Evolutionary conservation across 1,140 invertebrate genomes (phyloP), one percentile per base, ranked within the genome.

Genomic region (Nephila pilipes): DNA sequence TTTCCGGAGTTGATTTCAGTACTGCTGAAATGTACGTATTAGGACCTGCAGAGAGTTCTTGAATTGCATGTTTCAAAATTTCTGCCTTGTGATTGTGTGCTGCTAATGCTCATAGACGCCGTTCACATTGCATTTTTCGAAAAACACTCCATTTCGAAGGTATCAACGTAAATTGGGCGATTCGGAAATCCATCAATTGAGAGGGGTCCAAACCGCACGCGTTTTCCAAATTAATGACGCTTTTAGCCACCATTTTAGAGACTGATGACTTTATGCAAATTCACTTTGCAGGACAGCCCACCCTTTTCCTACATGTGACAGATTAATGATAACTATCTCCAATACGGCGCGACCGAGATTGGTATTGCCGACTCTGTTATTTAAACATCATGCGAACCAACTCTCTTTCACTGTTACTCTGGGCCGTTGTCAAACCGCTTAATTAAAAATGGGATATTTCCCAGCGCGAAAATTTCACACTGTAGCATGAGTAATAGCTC

Each of bases 321-420:
- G 87, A 88, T 88, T 88, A 69, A 88, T 88, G 87, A 88, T 88
- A 88, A 88, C 87, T 69, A 88, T 88, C 87, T 88, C 87, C 87
- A 75, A 88, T 88, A 88, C 87, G 36, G 87, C 58, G 57, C 25
- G 25, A 38, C 85, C 25, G 32, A 87, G 57, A 87, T 87, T 87
- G 87, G 60, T 63, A 69, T 60, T 88, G 87, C 87, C 58, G 60
- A 69, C 87, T 69, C 32, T 88, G 87, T 88, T 88, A 88, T 88
- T 88, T 88, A 69, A 69, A 63, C 87, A 87, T 87, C 85, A 87
- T 20, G 16, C 22, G 80, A 38, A 54, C 46, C 36, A 46, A 60
- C 85, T 58, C 57, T 29, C 87, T 88, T 79, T 36, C 79, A 46
- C 32, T 20, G 36, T 46, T 18, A 75, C n/a, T 75, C 69, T 4